phyloP scores from a whole-genome alignment of 2,888 invertebrate species.

The Perithous albicinctus region DNA sequence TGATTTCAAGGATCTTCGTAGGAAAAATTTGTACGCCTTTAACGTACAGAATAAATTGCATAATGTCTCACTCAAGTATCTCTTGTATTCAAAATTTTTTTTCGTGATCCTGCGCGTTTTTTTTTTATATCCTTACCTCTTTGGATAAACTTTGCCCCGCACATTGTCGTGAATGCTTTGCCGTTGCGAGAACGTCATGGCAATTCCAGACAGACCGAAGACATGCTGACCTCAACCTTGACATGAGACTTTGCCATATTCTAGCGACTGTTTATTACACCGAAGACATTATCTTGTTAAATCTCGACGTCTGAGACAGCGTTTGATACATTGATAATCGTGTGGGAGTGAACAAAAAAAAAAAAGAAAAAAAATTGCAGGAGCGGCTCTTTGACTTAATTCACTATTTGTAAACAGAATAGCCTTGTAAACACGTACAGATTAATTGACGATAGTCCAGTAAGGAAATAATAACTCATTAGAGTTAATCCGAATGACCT shows the following conservation, averaged over 20 bases:
- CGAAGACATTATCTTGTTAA: constrained; percentile 42
- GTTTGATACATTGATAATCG: constrained; percentile 27
- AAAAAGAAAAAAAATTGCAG: constrained; percentile 1
- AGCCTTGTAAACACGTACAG: neutral
- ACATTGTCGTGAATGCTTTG: constrained; percentile 3
- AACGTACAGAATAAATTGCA: constrained; percentile 64
- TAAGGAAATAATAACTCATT: neutral
- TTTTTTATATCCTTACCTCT: constrained; percentile 37
- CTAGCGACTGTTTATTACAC: constrained; percentile 25
- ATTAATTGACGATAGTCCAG: neutral
- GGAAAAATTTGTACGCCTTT: constrained; percentile 56
- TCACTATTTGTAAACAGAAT: neutral
- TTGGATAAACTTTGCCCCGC: constrained; percentile 3
- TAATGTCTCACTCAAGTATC: constrained; percentile 57
- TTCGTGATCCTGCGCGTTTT: constrained; percentile 26
- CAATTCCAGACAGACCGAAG: constrained; percentile 42
- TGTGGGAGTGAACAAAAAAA: neutral
- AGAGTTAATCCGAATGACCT: neutral
- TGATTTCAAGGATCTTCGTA: constrained; percentile 56
- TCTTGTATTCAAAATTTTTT: neutral
- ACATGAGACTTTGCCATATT: constrained; percentile 15
- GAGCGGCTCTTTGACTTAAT: constrained; percentile 1
- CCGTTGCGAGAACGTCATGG: constrained; percentile 44
- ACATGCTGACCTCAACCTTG: constrained; percentile 48
- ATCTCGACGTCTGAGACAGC: constrained; percentile 35